These are phyloP conservation scores for Plagiodera versicolora DNA, from an alignment of 2,888 invertebrate genomes.

Conservation along the genomic window DNA sequence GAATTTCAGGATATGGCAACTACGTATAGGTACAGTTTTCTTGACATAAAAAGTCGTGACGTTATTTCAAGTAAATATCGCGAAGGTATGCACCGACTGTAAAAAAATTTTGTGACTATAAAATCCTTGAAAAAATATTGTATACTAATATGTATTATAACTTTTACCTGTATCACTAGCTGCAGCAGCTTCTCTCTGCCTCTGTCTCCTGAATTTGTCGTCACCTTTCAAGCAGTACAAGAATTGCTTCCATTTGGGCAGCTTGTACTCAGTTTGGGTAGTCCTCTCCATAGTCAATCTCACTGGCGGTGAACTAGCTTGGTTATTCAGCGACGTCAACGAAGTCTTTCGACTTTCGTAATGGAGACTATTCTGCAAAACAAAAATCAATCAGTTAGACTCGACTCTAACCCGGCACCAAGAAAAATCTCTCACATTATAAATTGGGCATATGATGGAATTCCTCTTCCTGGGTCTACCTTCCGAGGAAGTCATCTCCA, in stretches of 20 bases:
- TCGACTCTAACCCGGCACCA: too few relatives aligned
- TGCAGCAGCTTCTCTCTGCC: conserved; percentile 75
- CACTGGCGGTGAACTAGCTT: conserved; percentile 42
- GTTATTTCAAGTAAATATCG: too few relatives aligned
- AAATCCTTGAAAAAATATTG: too few relatives aligned
- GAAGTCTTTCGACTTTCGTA: conserved; percentile 49
- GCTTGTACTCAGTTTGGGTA: conserved; percentile 76
- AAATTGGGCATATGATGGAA: conserved; percentile 66
- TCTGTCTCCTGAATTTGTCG: conserved; percentile 71
- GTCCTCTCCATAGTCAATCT: conserved; percentile 77
- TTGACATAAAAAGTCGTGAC: too few relatives aligned
- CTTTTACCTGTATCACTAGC: conserved; percentile 25
- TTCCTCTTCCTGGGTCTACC: conserved; percentile 57
- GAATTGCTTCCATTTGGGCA: conserved; percentile 79
- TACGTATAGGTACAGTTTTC: too few relatives aligned
- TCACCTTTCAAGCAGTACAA: conserved; percentile 80
- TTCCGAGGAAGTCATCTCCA: conserved; percentile 39
- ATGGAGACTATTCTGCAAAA: conserved; percentile 42
- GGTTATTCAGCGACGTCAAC: conserved; percentile 31
- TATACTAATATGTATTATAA: background rate
- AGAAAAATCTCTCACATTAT: conserved; percentile 56
- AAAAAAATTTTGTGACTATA: too few relatives aligned
- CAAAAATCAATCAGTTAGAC: too few relatives aligned
- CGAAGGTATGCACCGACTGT: too few relatives aligned
- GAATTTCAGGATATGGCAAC: too few relatives aligned